Evolutionary conservation across 2,113 vertebrate genomes (phyloP).

Genomic region (Mola mola): DNA sequence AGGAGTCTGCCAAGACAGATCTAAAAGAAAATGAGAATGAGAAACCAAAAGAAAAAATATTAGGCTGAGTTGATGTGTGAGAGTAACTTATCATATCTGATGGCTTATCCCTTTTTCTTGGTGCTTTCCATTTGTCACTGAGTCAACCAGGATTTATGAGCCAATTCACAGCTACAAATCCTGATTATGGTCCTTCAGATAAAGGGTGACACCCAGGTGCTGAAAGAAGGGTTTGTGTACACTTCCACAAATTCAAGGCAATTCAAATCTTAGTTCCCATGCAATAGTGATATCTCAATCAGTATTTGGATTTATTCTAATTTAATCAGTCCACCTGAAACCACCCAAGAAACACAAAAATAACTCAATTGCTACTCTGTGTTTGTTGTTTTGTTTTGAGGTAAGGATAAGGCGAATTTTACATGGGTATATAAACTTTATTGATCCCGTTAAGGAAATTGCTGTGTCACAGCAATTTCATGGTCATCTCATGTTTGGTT

Average conservation of each 20-base stretch:
- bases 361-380: too few relatives aligned
- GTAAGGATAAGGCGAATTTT: too few relatives aligned
- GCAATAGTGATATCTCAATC: too few relatives aligned
- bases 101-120: constrained; percentile 41
- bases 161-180: constrained; percentile 54
- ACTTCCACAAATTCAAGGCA: constrained; percentile 13
- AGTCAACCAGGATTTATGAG: constrained; percentile 62
- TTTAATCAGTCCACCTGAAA: too few relatives aligned
- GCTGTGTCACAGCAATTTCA: too few relatives aligned
- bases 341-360: too few relatives aligned
- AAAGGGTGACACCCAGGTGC: constrained; percentile 35
- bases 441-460: too few relatives aligned
- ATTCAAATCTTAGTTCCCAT: too few relatives aligned
- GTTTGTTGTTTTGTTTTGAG: too few relatives aligned
- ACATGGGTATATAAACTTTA: too few relatives aligned
- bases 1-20: constrained; percentile 2
- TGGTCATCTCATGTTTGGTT: too few relatives aligned
- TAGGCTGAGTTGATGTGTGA: constrained; percentile 32
- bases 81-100: constrained; percentile 65
- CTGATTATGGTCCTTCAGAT: constrained; percentile 52
- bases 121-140: constrained; percentile 57
- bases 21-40: constrained; percentile 8
- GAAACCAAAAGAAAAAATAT: constrained; percentile 1
- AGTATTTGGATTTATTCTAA: too few relatives aligned
- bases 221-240: constrained; percentile 28